phyloP scores from a whole-genome alignment of 2,113 vertebrate genomes.

The Albula glossodonta region DNA sequence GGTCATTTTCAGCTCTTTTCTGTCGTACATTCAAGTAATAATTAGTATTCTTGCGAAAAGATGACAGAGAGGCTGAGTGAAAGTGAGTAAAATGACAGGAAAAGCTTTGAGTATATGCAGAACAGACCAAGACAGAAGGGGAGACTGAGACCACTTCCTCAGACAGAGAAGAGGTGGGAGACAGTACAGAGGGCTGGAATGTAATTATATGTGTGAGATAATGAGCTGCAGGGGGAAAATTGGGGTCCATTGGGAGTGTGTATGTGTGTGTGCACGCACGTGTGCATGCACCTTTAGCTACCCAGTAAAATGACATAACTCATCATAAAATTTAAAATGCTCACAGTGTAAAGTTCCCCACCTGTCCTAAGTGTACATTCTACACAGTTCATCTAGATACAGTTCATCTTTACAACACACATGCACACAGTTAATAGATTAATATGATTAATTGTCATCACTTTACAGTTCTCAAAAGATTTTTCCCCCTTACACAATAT shows the following conservation, averaged over 20 bases:
- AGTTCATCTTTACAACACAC: neutral
- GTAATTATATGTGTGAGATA: conserved; percentile 36
- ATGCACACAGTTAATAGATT: neutral
- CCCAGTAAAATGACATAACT: neutral
- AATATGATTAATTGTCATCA: neutral
- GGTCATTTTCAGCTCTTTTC: neutral
- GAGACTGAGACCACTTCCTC: neutral
- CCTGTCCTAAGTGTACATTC: neutral
- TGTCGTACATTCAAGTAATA: neutral
- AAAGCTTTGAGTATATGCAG: neutral
- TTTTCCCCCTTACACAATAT: conserved; percentile 1
- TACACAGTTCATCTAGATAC: neutral
- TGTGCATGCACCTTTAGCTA: neutral
- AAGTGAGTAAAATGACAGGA: neutral
- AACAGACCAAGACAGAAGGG: neutral
- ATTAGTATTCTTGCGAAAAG: neutral
- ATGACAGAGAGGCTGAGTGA: neutral
- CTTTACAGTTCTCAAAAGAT: neutral
- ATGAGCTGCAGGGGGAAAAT: conserved; percentile 25
- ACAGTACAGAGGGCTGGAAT: neutral
- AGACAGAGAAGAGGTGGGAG: neutral
- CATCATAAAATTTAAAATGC: neutral
- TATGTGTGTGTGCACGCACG: neutral
- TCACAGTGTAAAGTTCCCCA: neutral
- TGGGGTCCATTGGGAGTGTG: neutral